A percentile compares a stretch with the other conserved stretches of the same genome.
phyloP scores from a whole-genome alignment of 2,113 vertebrate species.

The Cynopterus brachyotis region DNA sequence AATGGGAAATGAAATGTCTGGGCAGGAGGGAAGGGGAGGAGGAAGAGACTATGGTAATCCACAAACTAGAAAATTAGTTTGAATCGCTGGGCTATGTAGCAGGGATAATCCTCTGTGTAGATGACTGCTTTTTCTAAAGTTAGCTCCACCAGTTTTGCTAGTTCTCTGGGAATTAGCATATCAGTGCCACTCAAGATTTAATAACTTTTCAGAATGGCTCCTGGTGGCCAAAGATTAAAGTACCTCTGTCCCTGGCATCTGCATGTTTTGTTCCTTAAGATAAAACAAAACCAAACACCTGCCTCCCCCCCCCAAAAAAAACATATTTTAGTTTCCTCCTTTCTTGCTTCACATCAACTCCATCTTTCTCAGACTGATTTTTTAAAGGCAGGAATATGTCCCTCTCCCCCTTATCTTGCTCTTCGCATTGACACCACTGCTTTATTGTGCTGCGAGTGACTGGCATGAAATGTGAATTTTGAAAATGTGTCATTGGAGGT shows the following conservation, averaged over 20 bases:
- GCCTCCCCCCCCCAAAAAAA: too few species aligned
- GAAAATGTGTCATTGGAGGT: neutral
- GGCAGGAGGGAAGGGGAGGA: neutral
- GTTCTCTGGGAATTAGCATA: conserved; percentile 4
- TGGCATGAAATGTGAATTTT: neutral
- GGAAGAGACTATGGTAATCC: conserved; percentile 13
- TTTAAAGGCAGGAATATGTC: neutral
- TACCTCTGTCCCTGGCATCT: neutral
- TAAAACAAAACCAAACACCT: neutral
- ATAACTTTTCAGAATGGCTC: neutral
- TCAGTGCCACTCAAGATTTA: neutral
- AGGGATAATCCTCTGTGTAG: neutral
- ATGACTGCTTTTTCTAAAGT: neutral
- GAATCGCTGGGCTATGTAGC: conserved; percentile 43
- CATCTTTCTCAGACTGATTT: neutral
- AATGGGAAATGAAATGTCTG: conserved; percentile 7
- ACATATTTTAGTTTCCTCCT: neutral
- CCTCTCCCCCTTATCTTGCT: neutral
- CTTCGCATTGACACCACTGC: neutral
- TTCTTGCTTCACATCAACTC: neutral
- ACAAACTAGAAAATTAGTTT: conserved; percentile 52
- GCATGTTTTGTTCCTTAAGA: neutral
- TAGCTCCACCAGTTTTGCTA: neutral
- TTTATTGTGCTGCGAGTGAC: neutral
- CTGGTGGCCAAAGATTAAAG: conserved; percentile 1